Evolutionary conservation across 1,140 invertebrate species (phyloP).

Genomic region (Ladona fulva): DNA sequence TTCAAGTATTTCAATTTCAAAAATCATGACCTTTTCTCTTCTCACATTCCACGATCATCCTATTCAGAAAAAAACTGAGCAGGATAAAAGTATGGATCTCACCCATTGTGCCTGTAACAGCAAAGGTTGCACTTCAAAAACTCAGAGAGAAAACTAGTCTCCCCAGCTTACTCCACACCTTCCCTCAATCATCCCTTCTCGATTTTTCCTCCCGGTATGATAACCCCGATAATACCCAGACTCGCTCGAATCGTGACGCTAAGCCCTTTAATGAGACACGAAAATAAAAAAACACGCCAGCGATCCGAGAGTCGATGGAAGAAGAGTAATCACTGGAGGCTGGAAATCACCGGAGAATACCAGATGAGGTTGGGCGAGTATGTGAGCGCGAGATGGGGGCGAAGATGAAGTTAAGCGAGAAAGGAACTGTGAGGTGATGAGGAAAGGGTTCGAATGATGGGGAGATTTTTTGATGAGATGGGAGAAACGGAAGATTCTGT

Average conservation of each 20-base stretch:
- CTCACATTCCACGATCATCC: too few species aligned
- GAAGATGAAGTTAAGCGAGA: not conserved
- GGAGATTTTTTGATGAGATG: too few species aligned
- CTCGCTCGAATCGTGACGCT: not conserved
- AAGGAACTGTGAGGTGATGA: not conserved
- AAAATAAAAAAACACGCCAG: not conserved
- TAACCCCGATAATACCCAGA: not conserved
- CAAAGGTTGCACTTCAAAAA: too few species aligned
- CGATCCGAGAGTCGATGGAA: not conserved
- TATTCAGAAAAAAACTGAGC: too few species aligned
- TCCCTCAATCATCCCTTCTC: not conserved
- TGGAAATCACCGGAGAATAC: not conserved
- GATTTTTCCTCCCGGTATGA: not conserved
- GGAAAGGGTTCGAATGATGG: not conserved
- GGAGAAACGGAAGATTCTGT: not conserved
- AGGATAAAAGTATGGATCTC: too few species aligned
- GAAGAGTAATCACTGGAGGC: not conserved
- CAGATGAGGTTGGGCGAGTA: not conserved
- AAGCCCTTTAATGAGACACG: not conserved
- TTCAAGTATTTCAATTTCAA: too few species aligned
- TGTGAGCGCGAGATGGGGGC: not conserved
- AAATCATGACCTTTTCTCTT: too few species aligned
- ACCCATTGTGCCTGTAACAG: too few species aligned
- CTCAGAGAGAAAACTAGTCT: too few species aligned
- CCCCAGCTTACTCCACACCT: not conserved